phyloP scores from a whole-genome alignment of 2,888 invertebrate genomes.

The Drosophila yooni region DNA sequence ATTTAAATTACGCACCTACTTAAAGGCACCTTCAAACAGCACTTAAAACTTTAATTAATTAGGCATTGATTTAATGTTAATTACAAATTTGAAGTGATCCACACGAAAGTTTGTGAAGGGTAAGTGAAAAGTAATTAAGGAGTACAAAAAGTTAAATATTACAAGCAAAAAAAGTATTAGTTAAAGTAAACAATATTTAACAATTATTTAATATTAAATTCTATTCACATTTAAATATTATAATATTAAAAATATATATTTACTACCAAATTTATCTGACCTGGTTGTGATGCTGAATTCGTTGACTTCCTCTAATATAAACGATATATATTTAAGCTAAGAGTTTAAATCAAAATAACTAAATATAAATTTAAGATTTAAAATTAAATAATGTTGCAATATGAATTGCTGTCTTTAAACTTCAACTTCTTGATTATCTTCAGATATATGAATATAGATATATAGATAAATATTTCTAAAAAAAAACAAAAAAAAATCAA shows the following conservation, averaged over 20 bases:
- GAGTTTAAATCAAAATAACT: neutral
- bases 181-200: neutral
- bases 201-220: neutral
- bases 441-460: neutral
- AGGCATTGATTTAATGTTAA: slow-evolving; percentile 21
- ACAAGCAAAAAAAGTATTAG: neutral
- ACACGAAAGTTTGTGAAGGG: slow-evolving; percentile 13
- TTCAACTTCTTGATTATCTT: neutral
- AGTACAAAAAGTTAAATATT: neutral
- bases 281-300: neutral
- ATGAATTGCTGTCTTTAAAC: neutral
- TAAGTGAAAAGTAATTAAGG: slow-evolving; percentile 26
- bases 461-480: neutral
- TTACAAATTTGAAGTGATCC: slow-evolving; percentile 23
- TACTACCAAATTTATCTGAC: neutral
- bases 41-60: slow-evolving; percentile 25
- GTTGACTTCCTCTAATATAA: neutral
- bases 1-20: slow-evolving; percentile 32
- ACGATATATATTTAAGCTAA: neutral
- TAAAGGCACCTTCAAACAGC: slow-evolving; percentile 30
- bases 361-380: neutral
- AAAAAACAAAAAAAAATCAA: neutral
- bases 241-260: neutral
- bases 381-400: neutral
- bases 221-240: neutral